Conservation (phyloP, 2,113 vertebrate species). For the Neogobius melanostomus region DNA sequence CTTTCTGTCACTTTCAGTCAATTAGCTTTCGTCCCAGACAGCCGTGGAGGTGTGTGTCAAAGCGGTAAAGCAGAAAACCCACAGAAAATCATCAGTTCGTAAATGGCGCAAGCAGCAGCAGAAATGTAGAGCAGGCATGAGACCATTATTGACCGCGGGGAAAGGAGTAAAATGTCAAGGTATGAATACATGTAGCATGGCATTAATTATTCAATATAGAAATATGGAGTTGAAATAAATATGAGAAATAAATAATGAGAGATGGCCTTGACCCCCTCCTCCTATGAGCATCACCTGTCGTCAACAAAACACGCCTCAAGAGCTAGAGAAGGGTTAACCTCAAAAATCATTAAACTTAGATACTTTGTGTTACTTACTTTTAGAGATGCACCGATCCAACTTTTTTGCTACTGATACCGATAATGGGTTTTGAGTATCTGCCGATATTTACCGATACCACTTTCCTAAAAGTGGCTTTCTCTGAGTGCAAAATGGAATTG, state of each 20-base stretch:
- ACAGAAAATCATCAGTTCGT: conserved; percentile 1
- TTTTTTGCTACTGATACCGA: too few species aligned
- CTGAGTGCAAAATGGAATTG: too few species aligned
- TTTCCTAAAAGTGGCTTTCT: too few species aligned
- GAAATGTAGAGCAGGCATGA: not conserved
- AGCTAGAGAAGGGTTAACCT: too few species aligned
- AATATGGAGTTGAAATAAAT: not conserved
- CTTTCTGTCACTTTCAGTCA: conserved; percentile 11
- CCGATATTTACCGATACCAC: too few species aligned
- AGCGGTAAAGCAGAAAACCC: not conserved
- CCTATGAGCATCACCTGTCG: not conserved
- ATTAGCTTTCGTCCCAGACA: not conserved
- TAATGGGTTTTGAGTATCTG: too few species aligned
- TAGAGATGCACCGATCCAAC: too few species aligned
- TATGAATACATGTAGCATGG: not conserved
- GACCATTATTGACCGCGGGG: not conserved
- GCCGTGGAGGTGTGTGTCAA: not conserved
- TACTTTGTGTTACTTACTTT: too few species aligned
- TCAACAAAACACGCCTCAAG: too few species aligned
- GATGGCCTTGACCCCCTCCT: not conserved
- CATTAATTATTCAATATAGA: not conserved
- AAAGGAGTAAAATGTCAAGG: not conserved
- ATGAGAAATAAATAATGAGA: not conserved
- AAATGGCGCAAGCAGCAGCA: not conserved
- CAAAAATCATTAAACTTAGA: too few species aligned